These are phyloP conservation scores for Bombylius major DNA, from an alignment of 2,888 invertebrate genomes.

Conservation along the genomic window DNA sequence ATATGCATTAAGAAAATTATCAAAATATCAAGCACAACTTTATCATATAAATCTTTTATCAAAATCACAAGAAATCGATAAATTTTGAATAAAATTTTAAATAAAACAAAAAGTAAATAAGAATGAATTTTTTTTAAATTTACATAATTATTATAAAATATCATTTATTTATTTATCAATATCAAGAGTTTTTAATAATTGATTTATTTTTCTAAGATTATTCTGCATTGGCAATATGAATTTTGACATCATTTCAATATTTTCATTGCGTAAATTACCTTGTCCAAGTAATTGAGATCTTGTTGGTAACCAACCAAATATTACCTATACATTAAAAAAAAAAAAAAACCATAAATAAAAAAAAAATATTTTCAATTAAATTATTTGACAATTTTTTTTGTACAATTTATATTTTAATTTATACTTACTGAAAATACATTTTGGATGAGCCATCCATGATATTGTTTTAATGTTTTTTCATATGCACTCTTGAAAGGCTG, in stretches of 20 bases:
- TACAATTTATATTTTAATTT: not conserved
- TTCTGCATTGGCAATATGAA: conserved; percentile 44
- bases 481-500: conserved; percentile 53
- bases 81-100: not conserved
- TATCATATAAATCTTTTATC: conserved; percentile 16
- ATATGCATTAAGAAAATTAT: conserved; percentile 18
- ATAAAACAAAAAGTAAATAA: too few relatives aligned
- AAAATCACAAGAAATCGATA: conserved; percentile 5
- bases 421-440: conserved; percentile 58
- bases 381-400: too few relatives aligned
- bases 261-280: conserved; percentile 32
- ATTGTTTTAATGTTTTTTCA: conserved; percentile 53
- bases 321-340: conserved; percentile 39
- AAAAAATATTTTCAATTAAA: too few relatives aligned
- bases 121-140: too few relatives aligned
- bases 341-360: not conserved
- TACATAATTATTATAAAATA: not conserved
- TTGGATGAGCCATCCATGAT: conserved; percentile 65
- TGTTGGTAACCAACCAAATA: conserved; percentile 50
- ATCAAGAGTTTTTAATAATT: conserved; percentile 44
- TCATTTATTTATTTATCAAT: conserved; percentile 38
- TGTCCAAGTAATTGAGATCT: conserved; percentile 43
- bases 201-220: conserved; percentile 46
- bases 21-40: conserved; percentile 18
- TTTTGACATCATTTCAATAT: conserved; percentile 34